phyloP scores from a whole-genome alignment of 2,113 vertebrate species.

The Otolemur garnettii region DNA sequence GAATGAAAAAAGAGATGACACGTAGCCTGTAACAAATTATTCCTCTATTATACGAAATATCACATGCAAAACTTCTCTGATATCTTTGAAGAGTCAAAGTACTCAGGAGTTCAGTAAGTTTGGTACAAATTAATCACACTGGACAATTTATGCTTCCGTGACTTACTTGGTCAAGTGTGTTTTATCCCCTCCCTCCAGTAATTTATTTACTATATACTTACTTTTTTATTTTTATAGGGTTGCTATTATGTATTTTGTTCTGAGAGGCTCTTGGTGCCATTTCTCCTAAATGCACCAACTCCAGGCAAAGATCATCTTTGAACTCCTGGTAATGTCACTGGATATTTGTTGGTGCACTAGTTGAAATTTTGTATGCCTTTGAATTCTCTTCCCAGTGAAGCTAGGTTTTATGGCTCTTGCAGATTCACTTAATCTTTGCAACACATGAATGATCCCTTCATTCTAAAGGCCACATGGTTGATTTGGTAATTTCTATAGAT shows the following conservation, averaged over 20 bases:
- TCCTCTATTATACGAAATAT: background rate
- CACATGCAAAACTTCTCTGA: background rate
- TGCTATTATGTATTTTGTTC: background rate
- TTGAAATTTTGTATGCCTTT: slow-evolving; percentile 77
- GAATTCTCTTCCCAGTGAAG: slow-evolving; percentile 78
- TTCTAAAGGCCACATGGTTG: slow-evolving; percentile 88
- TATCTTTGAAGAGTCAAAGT: background rate
- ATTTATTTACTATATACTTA: slow-evolving; percentile 4
- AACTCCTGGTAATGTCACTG: slow-evolving; percentile 71
- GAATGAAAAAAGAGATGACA: background rate
- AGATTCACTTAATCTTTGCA: slow-evolving; percentile 87
- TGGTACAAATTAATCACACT: background rate
- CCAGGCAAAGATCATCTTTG: slow-evolving; percentile 64
- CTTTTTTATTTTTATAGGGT: background rate
- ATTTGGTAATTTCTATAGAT: slow-evolving; percentile 87
- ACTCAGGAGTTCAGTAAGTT: background rate
- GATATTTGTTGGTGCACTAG: slow-evolving; percentile 75
- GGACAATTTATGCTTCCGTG: background rate
- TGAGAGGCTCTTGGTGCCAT: slow-evolving; percentile 57
- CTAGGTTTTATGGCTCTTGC: slow-evolving; percentile 81
- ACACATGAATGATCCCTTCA: slow-evolving; percentile 85
- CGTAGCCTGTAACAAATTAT: background rate
- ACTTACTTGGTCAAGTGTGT: background rate
- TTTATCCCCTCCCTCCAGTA: background rate
- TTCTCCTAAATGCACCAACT: background rate